A percentile compares a stretch with the other conserved stretches of the same genome.
Evolutionary conservation across 2,113 vertebrate species (phyloP).

Genomic region (Hippotragus niger): DNA sequence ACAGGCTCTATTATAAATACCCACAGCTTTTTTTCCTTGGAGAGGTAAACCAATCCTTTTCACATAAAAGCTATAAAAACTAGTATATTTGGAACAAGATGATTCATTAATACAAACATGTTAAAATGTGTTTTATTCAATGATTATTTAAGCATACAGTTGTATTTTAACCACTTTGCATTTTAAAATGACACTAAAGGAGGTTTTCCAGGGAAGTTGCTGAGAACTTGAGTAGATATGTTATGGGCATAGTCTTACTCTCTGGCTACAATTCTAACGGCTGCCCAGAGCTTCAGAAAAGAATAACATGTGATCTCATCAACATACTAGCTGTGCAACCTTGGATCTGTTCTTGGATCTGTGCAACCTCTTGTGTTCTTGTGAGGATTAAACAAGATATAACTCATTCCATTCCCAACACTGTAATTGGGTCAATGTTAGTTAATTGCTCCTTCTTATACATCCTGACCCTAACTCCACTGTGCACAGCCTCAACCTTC

Average conservation of each 20-base stretch:
- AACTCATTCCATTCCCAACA: not conserved
- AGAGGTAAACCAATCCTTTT: not conserved
- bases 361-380: not conserved
- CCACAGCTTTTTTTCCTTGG: not conserved
- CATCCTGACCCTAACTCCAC: not conserved
- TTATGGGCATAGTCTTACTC: not conserved
- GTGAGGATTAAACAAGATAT: not conserved
- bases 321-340: not conserved
- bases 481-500: not conserved
- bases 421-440: not conserved
- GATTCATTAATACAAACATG: not conserved
- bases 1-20: not conserved
- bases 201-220: not conserved
- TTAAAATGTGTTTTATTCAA: conserved; percentile 1
- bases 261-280: not conserved
- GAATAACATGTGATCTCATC: not conserved
- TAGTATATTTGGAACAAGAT: not conserved
- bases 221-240: not conserved
- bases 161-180: not conserved
- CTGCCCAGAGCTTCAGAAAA: not conserved
- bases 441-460: not conserved
- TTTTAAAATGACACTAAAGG: not conserved
- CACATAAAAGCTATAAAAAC: not conserved
- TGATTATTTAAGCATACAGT: not conserved
- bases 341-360: not conserved